Evolutionary conservation across 2,113 vertebrate species (phyloP).

Genomic region (Rhinogobius similis): DNA sequence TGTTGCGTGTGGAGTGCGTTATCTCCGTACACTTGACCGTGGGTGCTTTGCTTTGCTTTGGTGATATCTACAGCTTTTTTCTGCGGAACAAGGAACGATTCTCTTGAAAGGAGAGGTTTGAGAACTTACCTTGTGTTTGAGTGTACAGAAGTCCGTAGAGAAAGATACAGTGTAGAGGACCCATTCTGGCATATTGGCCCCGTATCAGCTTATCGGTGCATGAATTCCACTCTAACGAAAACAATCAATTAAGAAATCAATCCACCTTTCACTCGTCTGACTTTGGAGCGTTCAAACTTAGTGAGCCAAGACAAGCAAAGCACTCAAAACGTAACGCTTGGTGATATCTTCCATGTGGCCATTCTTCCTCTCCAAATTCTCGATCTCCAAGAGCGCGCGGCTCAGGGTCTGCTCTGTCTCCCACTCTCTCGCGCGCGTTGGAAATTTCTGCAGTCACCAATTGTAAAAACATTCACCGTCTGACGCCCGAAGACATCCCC

Average conservation of each 20-base stretch:
- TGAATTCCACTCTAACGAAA: conserved; percentile 63
- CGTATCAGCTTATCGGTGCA: conserved; percentile 59
- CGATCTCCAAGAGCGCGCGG: conserved; percentile 62
- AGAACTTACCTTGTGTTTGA: conserved; percentile 68
- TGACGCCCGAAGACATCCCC: conserved; percentile 52
- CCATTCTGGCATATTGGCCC: conserved; percentile 78
- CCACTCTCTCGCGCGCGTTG: conserved; percentile 50
- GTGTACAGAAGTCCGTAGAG: conserved; percentile 76
- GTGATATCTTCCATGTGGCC: conserved; percentile 38
- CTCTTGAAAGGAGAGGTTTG: neutral
- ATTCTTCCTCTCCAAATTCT: conserved; percentile 49
- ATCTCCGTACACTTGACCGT: conserved; percentile 7
- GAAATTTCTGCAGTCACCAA: conserved; percentile 63
- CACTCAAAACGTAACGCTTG: conserved; percentile 19
- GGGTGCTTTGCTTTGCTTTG: conserved; percentile 13
- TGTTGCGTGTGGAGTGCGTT: conserved; percentile 26
- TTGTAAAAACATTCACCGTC: conserved; percentile 60
- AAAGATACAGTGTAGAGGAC: conserved; percentile 74
- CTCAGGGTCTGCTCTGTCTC: conserved; percentile 40
- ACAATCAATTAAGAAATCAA: conserved; percentile 35
- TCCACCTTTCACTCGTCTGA: conserved; percentile 38
- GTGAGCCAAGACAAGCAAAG: conserved; percentile 19
- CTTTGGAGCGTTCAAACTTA: conserved; percentile 25
- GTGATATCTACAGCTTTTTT: conserved; percentile 12
- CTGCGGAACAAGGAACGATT: neutral